Conservation (phyloP, 2,888 invertebrate genomes). For the Ischnura elegans region DNA sequence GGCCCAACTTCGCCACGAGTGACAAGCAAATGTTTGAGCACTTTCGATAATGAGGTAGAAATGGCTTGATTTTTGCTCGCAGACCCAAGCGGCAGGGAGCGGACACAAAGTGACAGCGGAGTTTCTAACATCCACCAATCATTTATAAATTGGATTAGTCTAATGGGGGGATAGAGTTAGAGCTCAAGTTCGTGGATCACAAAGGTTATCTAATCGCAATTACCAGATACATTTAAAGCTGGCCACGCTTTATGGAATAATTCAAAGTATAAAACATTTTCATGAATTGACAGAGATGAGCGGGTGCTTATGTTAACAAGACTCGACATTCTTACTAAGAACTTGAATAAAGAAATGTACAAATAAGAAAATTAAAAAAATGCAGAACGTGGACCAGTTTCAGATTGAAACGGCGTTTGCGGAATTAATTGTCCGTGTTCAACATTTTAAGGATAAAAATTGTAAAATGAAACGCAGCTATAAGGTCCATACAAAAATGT, state of each 20-base stretch:
- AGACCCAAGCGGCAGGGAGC: neutral
- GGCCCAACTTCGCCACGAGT: neutral
- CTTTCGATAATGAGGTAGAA: slow-evolving; percentile 19
- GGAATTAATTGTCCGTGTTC: too few species aligned
- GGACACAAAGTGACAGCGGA: neutral
- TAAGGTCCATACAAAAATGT: too few species aligned
- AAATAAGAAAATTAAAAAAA: too few species aligned
- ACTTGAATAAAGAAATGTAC: too few species aligned
- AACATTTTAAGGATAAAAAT: too few species aligned
- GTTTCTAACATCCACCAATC: neutral
- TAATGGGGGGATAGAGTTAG: neutral
- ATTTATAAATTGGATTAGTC: neutral
- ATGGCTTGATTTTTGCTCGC: neutral
- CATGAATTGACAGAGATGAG: too few species aligned
- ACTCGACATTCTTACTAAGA: too few species aligned
- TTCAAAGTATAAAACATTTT: neutral
- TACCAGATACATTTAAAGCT: too few species aligned
- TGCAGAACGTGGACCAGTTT: too few species aligned
- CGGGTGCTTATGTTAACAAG: too few species aligned
- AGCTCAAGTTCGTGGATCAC: neutral
- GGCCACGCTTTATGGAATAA: neutral
- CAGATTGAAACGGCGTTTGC: too few species aligned
- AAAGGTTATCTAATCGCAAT: neutral
- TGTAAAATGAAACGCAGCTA: too few species aligned
- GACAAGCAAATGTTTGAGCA: slow-evolving; percentile 15